Base-by-base conservation (phyloP, 2,113 vertebrate species). In the Drymodes brunneopygia region DNA sequence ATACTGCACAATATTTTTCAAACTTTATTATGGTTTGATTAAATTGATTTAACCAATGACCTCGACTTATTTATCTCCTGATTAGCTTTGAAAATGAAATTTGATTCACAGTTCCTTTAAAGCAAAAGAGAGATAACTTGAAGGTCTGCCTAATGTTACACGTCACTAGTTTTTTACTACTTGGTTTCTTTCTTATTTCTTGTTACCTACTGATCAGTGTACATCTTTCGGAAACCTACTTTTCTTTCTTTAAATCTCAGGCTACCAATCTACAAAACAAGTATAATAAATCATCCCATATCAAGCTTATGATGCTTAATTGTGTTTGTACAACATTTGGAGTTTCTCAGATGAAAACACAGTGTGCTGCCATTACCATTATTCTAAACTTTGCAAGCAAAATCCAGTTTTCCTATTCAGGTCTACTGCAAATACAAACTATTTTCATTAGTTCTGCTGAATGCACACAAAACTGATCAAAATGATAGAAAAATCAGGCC, bases 1-100 rank as follows among this genome's bases (percentile, higher is more conserved):
- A 78, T 66, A 62, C 22, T 64, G 56, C 58, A 62, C 42, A 36
- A 29, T 62, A 90, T 90, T 96, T 96, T 94, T 94, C 51, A 90
- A 87, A 90, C 64, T 90, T 88, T 84, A 83, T 92, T 95, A 71
- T 65, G 48, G 33, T 64, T 96, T 95, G 51, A 77, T 93, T 94
- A 86, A 90, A 95, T 90, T 88, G 54, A 85, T 90, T 95, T 96
- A 95, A 96, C 93, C 48, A 3, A 81, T 96, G 82, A 93, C 82
- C 86, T 93, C 60, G 81, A 78, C 83, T 86, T 92, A 88, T 92
- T 96, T 95, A 73, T 96, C 58, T 74, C 69, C 40, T n/a, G 56
- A 85, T 51, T 86, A 79, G 31, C 87, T 93, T 88, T 69, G 57
- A 91, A 83, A 90, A 81, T 69, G 48, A 77, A 87, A 62, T 66